Conservation (phyloP, 2,888 invertebrate species). For the Lepidochrysops patricia region DNA sequence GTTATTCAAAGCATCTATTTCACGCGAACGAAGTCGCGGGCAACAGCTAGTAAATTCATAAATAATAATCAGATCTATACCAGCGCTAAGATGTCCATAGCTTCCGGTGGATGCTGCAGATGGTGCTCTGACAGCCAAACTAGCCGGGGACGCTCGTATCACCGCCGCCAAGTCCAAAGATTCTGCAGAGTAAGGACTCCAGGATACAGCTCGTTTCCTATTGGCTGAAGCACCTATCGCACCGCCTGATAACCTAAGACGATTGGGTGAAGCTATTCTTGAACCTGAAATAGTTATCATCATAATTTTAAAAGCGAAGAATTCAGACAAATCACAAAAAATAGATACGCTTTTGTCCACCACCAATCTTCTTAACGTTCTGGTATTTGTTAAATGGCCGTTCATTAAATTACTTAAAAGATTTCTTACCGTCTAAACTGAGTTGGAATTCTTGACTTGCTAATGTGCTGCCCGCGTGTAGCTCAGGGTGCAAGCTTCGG, state of each 20-base stretch:
- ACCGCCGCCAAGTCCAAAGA: constrained; percentile 94
- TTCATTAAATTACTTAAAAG: not conserved
- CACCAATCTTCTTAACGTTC: not conserved
- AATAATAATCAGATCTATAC: constrained; percentile 46
- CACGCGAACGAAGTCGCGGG: too few species aligned
- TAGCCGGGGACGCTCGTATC: constrained; percentile 95
- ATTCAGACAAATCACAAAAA: too few species aligned
- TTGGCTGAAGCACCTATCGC: constrained; percentile 74
- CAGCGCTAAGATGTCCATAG: constrained; percentile 96
- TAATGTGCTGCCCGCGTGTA: constrained; percentile 77
- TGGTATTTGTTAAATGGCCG: not conserved
- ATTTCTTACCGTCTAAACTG: constrained; percentile 86
- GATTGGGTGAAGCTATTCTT: constrained; percentile 64
- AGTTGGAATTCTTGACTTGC: constrained; percentile 93
- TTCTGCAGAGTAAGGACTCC: constrained; percentile 95
- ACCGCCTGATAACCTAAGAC: constrained; percentile 61
- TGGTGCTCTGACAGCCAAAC: constrained; percentile 90
- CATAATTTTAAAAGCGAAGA: too few species aligned
- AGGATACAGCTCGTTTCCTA: constrained; percentile 93
- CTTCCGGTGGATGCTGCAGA: constrained; percentile 90
- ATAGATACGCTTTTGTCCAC: too few species aligned
- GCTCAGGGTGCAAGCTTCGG: constrained; percentile 73
- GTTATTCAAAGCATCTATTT: too few species aligned
- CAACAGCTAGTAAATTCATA: too few species aligned
- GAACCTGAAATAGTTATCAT: constrained; percentile 44